Base-by-base conservation (phyloP, 2,888 invertebrate genomes). In the Aleiodes alternator region DNA sequence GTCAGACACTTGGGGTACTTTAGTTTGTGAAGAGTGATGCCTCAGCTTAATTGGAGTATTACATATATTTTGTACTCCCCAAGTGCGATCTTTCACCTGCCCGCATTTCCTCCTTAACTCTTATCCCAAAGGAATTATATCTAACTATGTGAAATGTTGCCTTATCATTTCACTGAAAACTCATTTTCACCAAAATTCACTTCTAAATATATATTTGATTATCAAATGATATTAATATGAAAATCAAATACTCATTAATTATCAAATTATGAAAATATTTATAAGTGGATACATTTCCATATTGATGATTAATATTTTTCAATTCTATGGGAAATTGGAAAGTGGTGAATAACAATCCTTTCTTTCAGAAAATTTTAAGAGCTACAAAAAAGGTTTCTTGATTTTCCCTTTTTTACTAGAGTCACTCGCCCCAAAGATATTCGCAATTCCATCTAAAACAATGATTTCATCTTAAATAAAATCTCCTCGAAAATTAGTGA, bases 21-120 rank as follows among this genome's bases (percentile, higher is more conserved):
- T 80, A 83, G 84, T 80, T 79, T 82, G 76, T 80, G 80, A 81
- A 82, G 83, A 84, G 81, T 85, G 83, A 83, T 83, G 83, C 82
- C 83, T 85, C 84, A 83, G 85, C 84, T 86, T 86, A 84, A 85
- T 86, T 86, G 83, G 84, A 84, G 83, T 85, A 84, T 83, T 84
- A 85, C 82, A 81, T 83, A 82, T 57, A 57, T 31, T 57, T 57
- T 31, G 57, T 57, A 43, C 31, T 57, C 57, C 57, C 29, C 29
- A 57, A 57, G 57, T 57, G 57, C 57, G 57, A 57, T 57, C 57
- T 57, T 57, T 57, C 57, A 57, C 57, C 29, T 31, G 57, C 57
- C 55, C 55, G 55, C 55, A 55, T 55, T 16, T 16, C 55, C 55
- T 55, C 23, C 57, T 57, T 31, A 57, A 57, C 31, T 31, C 43